Percentiles rank a stretch among this genome's conserved stretches.
These are phyloP conservation scores for Triplophysa bombifrons DNA, from an alignment of 2,797 vertebrate species.

Conservation along the genomic window DNA sequence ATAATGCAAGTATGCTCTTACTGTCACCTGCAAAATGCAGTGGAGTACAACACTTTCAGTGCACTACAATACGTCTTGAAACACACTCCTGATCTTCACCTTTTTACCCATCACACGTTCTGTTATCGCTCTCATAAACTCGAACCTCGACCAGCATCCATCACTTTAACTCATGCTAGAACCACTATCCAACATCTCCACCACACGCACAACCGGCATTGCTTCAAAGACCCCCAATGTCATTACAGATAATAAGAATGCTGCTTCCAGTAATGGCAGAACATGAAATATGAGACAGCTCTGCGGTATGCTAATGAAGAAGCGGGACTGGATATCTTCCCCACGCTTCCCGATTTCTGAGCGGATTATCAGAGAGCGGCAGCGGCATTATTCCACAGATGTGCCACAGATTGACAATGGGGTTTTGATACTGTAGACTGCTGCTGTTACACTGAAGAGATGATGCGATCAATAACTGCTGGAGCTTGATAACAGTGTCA, in stretches of 20 bases:
- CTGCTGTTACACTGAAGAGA: slow-evolving; percentile 44
- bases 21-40: too few species aligned
- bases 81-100: not conserved
- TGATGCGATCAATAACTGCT: slow-evolving; percentile 53
- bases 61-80: too few species aligned
- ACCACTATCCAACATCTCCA: not conserved
- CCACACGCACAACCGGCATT: not conserved
- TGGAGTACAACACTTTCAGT: too few species aligned
- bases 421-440: slow-evolving; percentile 50
- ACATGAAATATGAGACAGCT: slow-evolving; percentile 15
- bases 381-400: slow-evolving; percentile 48
- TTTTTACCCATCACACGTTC: not conserved
- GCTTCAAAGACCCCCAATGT: not conserved
- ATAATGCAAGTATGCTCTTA: too few species aligned
- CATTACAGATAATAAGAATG: not conserved
- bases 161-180: not conserved
- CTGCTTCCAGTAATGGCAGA: slow-evolving; percentile 2
- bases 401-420: slow-evolving; percentile 50
- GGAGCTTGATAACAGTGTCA: slow-evolving; percentile 56
- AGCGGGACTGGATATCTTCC: slow-evolving; percentile 34
- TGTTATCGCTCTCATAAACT: not conserved
- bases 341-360: slow-evolving; percentile 42
- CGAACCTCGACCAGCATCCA: not conserved
- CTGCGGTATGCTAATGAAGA: slow-evolving; percentile 25
- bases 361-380: slow-evolving; percentile 51